These are phyloP conservation scores for Paedocypris micromegethes DNA, from an alignment of 2,797 vertebrate species.

Conservation along the genomic window DNA sequence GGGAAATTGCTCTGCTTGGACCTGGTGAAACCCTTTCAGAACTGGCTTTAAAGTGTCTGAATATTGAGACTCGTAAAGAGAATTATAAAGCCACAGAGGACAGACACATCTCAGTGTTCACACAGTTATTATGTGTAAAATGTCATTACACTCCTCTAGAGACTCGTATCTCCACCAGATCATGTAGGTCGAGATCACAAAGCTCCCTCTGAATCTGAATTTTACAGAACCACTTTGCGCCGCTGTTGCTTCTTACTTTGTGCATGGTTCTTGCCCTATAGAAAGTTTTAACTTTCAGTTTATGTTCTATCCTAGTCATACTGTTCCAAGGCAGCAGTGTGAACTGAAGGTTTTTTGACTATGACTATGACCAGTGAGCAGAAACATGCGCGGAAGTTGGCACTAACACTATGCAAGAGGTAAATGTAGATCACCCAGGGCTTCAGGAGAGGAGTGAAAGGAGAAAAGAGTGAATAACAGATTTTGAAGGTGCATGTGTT, in stretches of 20 bases:
- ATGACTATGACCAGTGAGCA: no score
- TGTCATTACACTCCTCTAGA: slow-evolving; percentile 58
- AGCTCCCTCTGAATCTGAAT: slow-evolving; percentile 51
- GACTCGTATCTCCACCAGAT: slow-evolving; percentile 57
- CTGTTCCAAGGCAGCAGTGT: no score
- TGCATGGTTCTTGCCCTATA: not conserved
- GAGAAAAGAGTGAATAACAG: no score
- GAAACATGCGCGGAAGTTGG: no score
- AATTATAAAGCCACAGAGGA: slow-evolving; percentile 52
- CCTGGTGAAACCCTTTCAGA: slow-evolving; percentile 42
- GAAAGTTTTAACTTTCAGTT: no score
- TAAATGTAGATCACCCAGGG: no score
- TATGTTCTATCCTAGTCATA: no score
- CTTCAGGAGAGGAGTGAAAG: no score
- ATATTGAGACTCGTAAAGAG: slow-evolving; percentile 58
- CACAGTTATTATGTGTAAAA: slow-evolving; percentile 66
- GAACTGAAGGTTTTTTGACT: no score
- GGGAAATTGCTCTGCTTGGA: slow-evolving; percentile 19
- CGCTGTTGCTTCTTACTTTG: not conserved
- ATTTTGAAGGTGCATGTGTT: no score
- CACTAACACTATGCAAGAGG: no score
- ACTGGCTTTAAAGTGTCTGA: slow-evolving; percentile 24
- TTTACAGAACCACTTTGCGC: not conserved
- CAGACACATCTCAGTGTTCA: slow-evolving; percentile 55
- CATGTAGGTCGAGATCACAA: slow-evolving; percentile 51